Conservation (phyloP, 2,113 vertebrate genomes). For the Hepsetus odoe region DNA sequence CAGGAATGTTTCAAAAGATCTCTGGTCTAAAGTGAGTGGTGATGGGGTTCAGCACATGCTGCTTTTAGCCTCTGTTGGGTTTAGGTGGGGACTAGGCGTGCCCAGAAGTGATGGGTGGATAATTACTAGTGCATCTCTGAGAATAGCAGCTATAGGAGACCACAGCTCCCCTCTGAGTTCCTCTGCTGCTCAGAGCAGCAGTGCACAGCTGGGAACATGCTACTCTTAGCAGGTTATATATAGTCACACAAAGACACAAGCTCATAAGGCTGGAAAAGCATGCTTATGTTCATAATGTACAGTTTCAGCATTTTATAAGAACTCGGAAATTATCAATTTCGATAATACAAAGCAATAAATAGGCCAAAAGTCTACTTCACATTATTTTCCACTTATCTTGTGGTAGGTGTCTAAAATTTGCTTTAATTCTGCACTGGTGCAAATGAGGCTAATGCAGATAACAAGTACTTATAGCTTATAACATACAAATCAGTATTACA, state of each 20-base stretch:
- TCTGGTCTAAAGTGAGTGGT: background rate
- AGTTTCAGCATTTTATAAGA: background rate
- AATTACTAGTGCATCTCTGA: constrained; percentile 54
- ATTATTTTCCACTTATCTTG: too few relatives aligned
- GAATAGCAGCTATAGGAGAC: constrained; percentile 53
- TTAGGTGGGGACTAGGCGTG: constrained; percentile 44
- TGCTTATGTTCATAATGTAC: background rate
- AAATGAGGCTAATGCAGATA: too few relatives aligned
- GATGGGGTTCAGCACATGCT: background rate
- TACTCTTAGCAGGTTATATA: constrained; percentile 9
- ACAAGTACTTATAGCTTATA: too few relatives aligned
- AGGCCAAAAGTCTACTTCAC: too few relatives aligned
- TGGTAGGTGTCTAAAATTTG: too few relatives aligned
- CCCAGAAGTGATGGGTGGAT: constrained; percentile 40
- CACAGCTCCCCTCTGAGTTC: constrained; percentile 28
- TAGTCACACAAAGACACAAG: background rate
- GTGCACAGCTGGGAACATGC: constrained; percentile 22
- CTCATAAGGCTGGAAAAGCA: background rate
- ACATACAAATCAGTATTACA: too few relatives aligned
- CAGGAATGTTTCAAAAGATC: background rate
- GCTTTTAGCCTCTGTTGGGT: constrained; percentile 31
- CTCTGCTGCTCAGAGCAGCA: constrained; percentile 1
- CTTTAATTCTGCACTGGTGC: too few relatives aligned
- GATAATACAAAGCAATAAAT: background rate
- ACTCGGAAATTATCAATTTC: background rate